These are phyloP conservation scores for Disparrhopalites patrizii DNA, from an alignment of 2,888 invertebrate species.

Conservation along the genomic window DNA sequence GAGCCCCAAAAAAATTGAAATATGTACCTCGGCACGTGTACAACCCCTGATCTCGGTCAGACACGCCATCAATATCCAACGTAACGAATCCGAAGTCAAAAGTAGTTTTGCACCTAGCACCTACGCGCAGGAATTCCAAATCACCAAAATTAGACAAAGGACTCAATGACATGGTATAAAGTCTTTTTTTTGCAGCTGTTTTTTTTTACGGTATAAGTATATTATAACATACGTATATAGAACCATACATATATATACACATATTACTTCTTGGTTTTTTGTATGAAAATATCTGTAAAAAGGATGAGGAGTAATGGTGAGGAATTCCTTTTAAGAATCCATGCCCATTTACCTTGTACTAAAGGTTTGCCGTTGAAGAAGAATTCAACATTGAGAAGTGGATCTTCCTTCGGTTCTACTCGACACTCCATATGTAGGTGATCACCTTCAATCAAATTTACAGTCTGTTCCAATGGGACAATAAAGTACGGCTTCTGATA, in stretches of 20 bases:
- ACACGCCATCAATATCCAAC: slow-evolving; percentile 84
- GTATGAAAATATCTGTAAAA: too few relatives aligned
- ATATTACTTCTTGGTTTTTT: too few relatives aligned
- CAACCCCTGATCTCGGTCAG: slow-evolving; percentile 89
- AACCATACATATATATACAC: too few relatives aligned
- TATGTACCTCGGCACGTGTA: slow-evolving; percentile 91
- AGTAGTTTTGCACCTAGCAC: slow-evolving; percentile 59
- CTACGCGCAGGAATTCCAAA: slow-evolving; percentile 1
- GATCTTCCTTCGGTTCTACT: slow-evolving; percentile 90
- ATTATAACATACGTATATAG: not conserved
- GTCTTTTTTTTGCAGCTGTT: too few relatives aligned
- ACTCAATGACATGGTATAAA: too few relatives aligned
- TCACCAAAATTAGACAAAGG: not conserved
- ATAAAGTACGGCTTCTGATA: slow-evolving; percentile 84
- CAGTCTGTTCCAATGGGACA: slow-evolving; percentile 73
- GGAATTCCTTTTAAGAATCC: too few relatives aligned
- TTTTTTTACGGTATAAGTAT: too few relatives aligned
- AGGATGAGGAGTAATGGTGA: too few relatives aligned
- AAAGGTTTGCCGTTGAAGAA: slow-evolving; percentile 86
- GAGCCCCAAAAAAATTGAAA: too few relatives aligned
- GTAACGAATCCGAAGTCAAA: slow-evolving; percentile 96
- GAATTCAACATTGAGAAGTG: slow-evolving; percentile 87
- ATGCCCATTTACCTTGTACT: slow-evolving; percentile 60
- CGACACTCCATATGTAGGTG: slow-evolving; percentile 88
- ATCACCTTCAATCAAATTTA: slow-evolving; percentile 75